Evolutionary conservation across 2,888 invertebrate genomes (phyloP).

Genomic region (Serrognathus titanus): DNA sequence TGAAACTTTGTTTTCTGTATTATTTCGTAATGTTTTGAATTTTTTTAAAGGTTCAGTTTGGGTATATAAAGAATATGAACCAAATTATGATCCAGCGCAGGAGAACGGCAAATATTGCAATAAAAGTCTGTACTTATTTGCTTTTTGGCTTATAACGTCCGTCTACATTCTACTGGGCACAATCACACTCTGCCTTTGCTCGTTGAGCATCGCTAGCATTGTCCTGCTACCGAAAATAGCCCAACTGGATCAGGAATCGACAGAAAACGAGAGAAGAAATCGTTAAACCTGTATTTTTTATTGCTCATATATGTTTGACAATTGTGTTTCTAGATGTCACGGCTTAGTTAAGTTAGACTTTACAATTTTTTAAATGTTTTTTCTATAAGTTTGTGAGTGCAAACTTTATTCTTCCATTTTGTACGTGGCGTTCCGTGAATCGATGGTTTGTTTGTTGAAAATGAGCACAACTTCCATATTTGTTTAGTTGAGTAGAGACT

Average conservation of each 20-base stretch:
- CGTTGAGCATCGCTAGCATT: constrained; percentile 54
- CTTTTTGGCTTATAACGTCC: constrained; percentile 67
- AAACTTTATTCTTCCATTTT: too few relatives aligned
- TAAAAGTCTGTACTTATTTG: constrained; percentile 62
- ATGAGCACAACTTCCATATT: too few relatives aligned
- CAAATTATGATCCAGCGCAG: constrained; percentile 52
- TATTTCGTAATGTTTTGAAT: background rate
- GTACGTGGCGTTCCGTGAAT: too few relatives aligned
- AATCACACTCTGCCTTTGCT: constrained; percentile 54
- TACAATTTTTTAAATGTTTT: background rate
- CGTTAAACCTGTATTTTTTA: constrained; percentile 2
- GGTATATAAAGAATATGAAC: constrained; percentile 65
- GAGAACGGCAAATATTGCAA: constrained; percentile 57
- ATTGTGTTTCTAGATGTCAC: constrained; percentile 16
- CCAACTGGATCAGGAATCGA: constrained; percentile 10
- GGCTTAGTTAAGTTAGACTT: background rate
- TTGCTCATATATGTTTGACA: constrained; percentile 14
- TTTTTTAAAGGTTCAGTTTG: constrained; percentile 59
- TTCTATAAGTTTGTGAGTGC: too few relatives aligned
- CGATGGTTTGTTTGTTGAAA: too few relatives aligned
- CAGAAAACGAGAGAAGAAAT: constrained; percentile 10
- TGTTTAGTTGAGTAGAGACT: background rate
- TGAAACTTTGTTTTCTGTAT: too few relatives aligned
- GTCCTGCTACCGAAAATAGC: constrained; percentile 39
- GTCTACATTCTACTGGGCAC: constrained; percentile 59